A percentile compares a stretch with the other conserved stretches of the same genome.
These are phyloP conservation scores for Aphyosemion australe DNA, from an alignment of 2,113 vertebrate species.

Conservation along the genomic window DNA sequence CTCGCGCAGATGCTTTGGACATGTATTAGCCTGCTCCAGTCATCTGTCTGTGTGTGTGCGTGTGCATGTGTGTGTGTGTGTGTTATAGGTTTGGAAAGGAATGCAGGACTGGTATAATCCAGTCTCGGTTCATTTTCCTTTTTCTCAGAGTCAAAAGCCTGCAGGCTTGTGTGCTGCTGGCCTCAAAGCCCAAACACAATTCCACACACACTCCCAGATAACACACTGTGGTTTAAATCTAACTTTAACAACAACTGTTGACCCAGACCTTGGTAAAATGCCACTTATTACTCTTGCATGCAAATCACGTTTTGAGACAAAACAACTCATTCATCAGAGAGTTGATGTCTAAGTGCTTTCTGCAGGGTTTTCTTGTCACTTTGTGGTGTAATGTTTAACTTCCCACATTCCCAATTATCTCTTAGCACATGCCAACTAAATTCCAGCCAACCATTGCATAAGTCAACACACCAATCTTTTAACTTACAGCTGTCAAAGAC, in stretches of 20 bases:
- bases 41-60: conserved; percentile 40
- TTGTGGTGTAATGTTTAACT: conserved; percentile 50
- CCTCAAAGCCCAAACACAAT: conserved; percentile 45
- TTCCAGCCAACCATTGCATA: conserved; percentile 14
- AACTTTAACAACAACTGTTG: conserved; percentile 8
- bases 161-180: conserved; percentile 40
- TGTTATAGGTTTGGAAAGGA: conserved; percentile 75
- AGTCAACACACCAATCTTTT: conserved; percentile 3
- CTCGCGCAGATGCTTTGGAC: conserved; percentile 36
- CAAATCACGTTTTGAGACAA: not conserved
- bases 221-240: conserved; percentile 12
- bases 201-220: conserved; percentile 44
- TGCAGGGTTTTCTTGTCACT: conserved; percentile 7
- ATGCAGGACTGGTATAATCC: conserved; percentile 74
- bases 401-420: conserved; percentile 25
- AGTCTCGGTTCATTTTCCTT: conserved; percentile 62
- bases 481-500: not conserved
- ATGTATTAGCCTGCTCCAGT: conserved; percentile 60
- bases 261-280: not conserved
- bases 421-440: conserved; percentile 40
- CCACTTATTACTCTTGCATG: not conserved
- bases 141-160: conserved; percentile 68
- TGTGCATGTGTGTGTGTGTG: conserved; percentile 27
- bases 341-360: conserved; percentile 3
- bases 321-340: not conserved